These are phyloP conservation scores for Sylvicapra grimmia DNA, from an alignment of 2,113 vertebrate species.

Conservation along the genomic window DNA sequence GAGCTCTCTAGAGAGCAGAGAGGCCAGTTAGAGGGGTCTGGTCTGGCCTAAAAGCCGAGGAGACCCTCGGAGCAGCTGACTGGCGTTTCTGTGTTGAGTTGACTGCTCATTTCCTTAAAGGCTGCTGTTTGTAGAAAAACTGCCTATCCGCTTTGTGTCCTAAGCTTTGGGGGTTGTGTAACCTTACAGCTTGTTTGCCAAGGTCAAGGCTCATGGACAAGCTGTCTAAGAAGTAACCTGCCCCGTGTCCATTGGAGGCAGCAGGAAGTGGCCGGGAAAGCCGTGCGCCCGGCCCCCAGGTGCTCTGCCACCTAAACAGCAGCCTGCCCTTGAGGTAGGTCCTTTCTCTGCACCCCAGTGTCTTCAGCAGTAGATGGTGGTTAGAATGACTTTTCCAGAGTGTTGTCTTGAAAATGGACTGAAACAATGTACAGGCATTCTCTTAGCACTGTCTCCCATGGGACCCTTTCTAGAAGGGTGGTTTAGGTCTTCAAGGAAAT, in stretches of 20 bases:
- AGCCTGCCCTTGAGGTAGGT: slow-evolving; percentile 3
- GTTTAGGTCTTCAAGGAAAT: background rate
- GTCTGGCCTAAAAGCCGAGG: background rate
- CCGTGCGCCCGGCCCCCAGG: background rate
- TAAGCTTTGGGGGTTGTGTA: background rate
- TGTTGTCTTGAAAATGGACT: background rate
- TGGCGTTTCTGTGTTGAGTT: background rate
- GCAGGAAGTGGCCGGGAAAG: background rate
- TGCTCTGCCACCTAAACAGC: background rate
- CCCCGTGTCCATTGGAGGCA: background rate
- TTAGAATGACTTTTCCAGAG: slow-evolving; percentile 1
- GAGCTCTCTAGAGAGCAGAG: slow-evolving; percentile 38
- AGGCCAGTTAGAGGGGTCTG: background rate
- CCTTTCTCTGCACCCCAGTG: background rate
- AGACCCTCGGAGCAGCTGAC: background rate
- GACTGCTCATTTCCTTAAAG: background rate
- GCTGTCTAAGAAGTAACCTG: background rate
- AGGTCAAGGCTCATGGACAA: background rate
- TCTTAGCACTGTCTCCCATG: background rate
- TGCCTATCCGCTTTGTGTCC: background rate
- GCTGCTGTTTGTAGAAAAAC: background rate
- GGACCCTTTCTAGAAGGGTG: background rate
- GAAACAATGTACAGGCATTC: background rate
- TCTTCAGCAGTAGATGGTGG: background rate
- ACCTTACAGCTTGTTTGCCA: background rate